Evolutionary conservation across 2,113 vertebrate species (phyloP).

Genomic region (Syrmaticus mikado): DNA sequence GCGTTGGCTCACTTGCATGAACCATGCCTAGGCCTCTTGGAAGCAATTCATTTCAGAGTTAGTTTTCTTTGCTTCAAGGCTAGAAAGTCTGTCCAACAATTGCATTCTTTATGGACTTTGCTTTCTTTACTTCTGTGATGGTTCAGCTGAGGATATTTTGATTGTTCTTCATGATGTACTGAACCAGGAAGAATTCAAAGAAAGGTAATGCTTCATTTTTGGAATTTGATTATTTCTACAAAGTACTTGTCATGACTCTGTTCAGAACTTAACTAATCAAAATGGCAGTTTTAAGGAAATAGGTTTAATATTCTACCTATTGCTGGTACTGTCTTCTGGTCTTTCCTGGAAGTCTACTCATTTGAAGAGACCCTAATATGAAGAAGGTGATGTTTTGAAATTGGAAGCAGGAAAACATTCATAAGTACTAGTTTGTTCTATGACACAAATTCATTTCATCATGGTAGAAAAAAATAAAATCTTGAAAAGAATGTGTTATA

Average conservation of each 20-base stretch:
- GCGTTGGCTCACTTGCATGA: neutral
- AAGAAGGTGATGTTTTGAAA: slow-evolving; percentile 31
- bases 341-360: neutral
- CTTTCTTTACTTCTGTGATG: neutral
- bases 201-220: neutral
- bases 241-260: neutral
- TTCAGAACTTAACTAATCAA: neutral
- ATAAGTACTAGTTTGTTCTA: neutral
- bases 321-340: neutral
- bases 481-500: slow-evolving; percentile 23
- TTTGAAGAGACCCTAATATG: neutral
- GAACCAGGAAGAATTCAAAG: neutral
- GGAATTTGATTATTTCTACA: neutral
- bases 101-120: neutral
- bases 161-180: neutral
- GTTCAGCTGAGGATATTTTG: neutral
- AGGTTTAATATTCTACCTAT: neutral
- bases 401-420: neutral
- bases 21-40: neutral
- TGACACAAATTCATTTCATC: neutral
- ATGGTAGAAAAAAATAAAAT: slow-evolving; percentile 32
- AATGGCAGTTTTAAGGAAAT: neutral
- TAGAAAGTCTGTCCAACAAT: neutral
- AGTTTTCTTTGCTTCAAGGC: neutral
- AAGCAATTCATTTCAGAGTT: neutral